These are phyloP conservation scores for Acestrorhynchus altus DNA, from an alignment of 2,797 vertebrate species.

Conservation along the genomic window DNA sequence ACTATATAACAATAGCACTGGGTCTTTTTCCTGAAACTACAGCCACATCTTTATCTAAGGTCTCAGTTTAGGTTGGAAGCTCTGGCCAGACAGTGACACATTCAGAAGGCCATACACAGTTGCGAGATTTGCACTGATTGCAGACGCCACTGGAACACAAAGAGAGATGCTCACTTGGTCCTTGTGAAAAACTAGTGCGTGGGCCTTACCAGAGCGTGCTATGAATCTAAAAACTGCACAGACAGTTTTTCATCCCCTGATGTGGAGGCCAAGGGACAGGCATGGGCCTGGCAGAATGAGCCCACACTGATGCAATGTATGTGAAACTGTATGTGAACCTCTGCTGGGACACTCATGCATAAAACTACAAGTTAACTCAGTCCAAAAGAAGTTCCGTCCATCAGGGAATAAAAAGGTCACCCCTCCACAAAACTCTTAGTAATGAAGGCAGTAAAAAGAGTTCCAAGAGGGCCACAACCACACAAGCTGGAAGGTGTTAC, in stretches of 20 bases:
- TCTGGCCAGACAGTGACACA: too few species aligned
- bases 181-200: neutral
- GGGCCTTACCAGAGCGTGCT: neutral
- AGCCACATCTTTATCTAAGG: too few species aligned
- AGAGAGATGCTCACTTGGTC: neutral
- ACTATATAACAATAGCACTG: too few species aligned
- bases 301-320: constrained; percentile 39
- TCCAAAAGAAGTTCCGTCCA: constrained; percentile 10
- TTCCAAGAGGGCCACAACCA: too few species aligned
- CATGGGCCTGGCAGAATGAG: constrained; percentile 44
- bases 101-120: too few species aligned
- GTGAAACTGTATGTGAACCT: constrained; percentile 19
- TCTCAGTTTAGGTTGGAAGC: too few species aligned
- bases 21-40: too few species aligned
- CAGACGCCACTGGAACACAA: neutral
- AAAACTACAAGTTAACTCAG: constrained; percentile 6
- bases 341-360: constrained; percentile 23
- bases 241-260: constrained; percentile 31
- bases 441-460: too few species aligned
- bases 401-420: neutral
- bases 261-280: constrained; percentile 35
- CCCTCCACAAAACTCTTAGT: constrained; percentile 2
- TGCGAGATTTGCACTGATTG: too few species aligned
- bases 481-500: too few species aligned
- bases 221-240: constrained; percentile 6